Evolutionary conservation across 2,888 invertebrate species (phyloP).

Genomic region (Pseudococcus viburni): DNA sequence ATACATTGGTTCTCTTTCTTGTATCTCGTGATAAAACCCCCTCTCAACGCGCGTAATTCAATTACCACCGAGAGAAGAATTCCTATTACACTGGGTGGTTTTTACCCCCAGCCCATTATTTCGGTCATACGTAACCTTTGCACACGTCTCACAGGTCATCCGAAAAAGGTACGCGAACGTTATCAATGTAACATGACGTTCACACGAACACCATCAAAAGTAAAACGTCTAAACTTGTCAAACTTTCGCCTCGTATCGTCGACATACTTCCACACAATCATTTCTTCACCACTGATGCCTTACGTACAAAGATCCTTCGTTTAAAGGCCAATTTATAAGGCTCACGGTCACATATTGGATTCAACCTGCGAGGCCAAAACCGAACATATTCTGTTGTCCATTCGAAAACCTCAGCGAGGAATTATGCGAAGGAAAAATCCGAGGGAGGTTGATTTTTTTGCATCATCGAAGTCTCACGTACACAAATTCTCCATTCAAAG

Average conservation of each 20-base stretch:
- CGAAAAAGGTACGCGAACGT: background rate
- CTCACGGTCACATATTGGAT: too few species aligned
- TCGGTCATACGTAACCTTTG: background rate
- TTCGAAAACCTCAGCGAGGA: too few species aligned
- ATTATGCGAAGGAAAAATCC: too few species aligned
- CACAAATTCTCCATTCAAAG: too few species aligned
- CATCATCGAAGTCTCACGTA: too few species aligned
- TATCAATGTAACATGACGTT: slow-evolving; percentile 32
- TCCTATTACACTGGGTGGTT: background rate
- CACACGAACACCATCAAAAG: background rate
- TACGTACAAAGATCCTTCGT: background rate
- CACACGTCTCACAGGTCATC: background rate
- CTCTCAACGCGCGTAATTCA: background rate
- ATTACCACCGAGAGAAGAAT: background rate
- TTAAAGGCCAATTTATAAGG: too few species aligned
- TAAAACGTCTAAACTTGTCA: slow-evolving; percentile 44
- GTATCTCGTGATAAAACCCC: too few species aligned
- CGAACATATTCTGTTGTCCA: too few species aligned
- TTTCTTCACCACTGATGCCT: background rate
- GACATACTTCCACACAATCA: background rate
- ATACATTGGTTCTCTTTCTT: background rate
- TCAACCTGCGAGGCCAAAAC: too few species aligned
- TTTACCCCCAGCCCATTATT: background rate
- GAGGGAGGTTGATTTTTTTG: too few species aligned
- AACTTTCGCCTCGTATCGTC: slow-evolving; percentile 33